Percentiles rank a stretch among this genome's conserved stretches.
Conservation (phyloP, 2,888 invertebrate species). For the Lingula anatina region DNA sequence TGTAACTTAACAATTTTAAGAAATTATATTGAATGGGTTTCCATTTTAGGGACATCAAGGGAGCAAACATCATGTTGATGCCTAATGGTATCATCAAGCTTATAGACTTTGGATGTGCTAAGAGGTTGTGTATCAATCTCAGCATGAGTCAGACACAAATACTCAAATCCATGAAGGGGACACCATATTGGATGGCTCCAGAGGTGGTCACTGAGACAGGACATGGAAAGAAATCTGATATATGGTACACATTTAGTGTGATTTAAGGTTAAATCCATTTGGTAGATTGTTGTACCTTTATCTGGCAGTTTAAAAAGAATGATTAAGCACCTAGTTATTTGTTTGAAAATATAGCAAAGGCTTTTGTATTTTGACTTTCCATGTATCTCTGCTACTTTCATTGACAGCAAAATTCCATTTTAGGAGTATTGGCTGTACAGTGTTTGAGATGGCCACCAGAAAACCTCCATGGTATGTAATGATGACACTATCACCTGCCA, state of each 20-base stretch:
- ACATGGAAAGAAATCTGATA: conserved; percentile 52
- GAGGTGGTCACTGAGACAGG: conserved; percentile 52
- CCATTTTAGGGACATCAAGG: conserved; percentile 49
- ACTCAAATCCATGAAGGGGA: conserved; percentile 50
- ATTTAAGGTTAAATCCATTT: background rate
- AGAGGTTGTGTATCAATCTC: conserved; percentile 46
- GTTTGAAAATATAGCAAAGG: too few species aligned
- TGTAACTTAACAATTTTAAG: too few species aligned
- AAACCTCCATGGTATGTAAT: conserved; percentile 48
- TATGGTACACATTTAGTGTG: conserved; percentile 47
- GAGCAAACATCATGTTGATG: conserved; percentile 53
- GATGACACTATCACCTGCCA: too few species aligned
- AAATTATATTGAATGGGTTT: too few species aligned
- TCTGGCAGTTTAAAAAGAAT: too few species aligned
- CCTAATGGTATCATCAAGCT: conserved; percentile 51
- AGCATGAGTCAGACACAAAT: conserved; percentile 39
- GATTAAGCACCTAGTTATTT: too few species aligned
- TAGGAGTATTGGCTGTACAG: conserved; percentile 51
- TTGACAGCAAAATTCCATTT: background rate
- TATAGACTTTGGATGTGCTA: conserved; percentile 54
- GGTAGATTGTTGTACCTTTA: too few species aligned
- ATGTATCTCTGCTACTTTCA: too few species aligned
- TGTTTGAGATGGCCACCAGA: conserved; percentile 52
- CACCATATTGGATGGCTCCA: conserved; percentile 54
- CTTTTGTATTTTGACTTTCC: too few species aligned